Base-by-base conservation (phyloP, 2,113 vertebrate species). In the Microtus pennsylvanicus region DNA sequence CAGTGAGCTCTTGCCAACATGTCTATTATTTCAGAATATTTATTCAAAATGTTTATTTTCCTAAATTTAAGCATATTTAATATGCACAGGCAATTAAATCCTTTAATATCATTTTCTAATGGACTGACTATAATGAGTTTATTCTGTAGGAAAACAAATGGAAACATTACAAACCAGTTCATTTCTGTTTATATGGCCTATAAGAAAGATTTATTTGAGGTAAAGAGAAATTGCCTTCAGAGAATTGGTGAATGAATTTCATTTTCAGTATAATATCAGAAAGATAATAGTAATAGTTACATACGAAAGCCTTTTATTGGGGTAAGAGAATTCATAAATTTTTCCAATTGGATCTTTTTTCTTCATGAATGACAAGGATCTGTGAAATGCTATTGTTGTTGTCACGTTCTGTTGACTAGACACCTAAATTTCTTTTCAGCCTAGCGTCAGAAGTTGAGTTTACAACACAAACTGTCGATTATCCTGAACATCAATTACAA, bases 1-100 rank as follows among this genome's bases (percentile, higher is more conserved):
- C 55, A 78, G 47, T 89, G 90, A 78, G 55, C 58, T 67, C 52
- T 55, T 30, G 75, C 58, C 94, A 55, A 77, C 77, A 91, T 92
- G 87, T 76, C 55, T 94, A 74, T 87, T 78, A 86, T 91, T 94
- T 63, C 45, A 92, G 50, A 93, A 94, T 94, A 89, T 95, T 94
- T 95, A 92, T 86, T 96, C 26, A 87, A 94, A 91, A 91, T 96
- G 74, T 94, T 96, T 94, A 95, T 92, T 98, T 97, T 96, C 77
- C 96, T 86, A 96, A 94, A 92, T 97, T 96, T 97, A 96, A 95
- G 58, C 92, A 95, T 96, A 96, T 96, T 96, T 97, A 96, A 97
- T 96, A 97, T 95, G 91, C 93, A 96, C 81, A 96, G 63, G 81
- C 90, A 97, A 96, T 97, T 97, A 98, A 96, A 94, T 89, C 52